A percentile compares a stretch with the other conserved stretches of the same genome.
Conservation (phyloP, 2,888 invertebrate species). For the Troides oblongomaculatus region DNA sequence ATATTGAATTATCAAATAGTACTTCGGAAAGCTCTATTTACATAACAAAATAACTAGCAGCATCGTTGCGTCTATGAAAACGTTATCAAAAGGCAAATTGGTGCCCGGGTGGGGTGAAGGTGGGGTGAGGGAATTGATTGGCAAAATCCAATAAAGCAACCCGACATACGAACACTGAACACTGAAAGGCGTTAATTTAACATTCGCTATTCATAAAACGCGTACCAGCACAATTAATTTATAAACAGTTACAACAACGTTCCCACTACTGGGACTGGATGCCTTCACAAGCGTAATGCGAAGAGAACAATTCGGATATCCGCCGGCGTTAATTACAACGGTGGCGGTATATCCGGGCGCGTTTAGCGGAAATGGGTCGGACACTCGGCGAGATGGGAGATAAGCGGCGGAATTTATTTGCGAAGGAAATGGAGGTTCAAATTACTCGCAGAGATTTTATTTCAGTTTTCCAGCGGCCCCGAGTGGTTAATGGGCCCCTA, state of each 20-base stretch:
- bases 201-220: slow-evolving; percentile 17
- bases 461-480: slow-evolving; percentile 12
- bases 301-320: slow-evolving; percentile 17
- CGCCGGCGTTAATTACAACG: slow-evolving; percentile 3
- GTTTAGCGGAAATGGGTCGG: slow-evolving; percentile 17
- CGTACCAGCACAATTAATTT: not conserved
- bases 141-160: slow-evolving; percentile 28
- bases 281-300: not conserved
- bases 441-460: slow-evolving; percentile 23
- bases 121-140: slow-evolving; percentile 13
- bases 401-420: slow-evolving; percentile 22
- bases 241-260: no score
- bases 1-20: no score
- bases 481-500: slow-evolving; percentile 11
- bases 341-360: slow-evolving; percentile 14
- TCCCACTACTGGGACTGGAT: no score
- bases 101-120: not conserved
- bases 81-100: slow-evolving; percentile 14
- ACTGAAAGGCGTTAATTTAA: slow-evolving; percentile 20
- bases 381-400: slow-evolving; percentile 19
- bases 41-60: not conserved
- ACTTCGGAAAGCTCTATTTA: not conserved
- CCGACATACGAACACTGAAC: slow-evolving; percentile 8
- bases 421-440: slow-evolving; percentile 25
- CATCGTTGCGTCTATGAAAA: slow-evolving; percentile 17